Conservation (phyloP, 2,888 invertebrate species). For the Dynastes hyllus region DNA sequence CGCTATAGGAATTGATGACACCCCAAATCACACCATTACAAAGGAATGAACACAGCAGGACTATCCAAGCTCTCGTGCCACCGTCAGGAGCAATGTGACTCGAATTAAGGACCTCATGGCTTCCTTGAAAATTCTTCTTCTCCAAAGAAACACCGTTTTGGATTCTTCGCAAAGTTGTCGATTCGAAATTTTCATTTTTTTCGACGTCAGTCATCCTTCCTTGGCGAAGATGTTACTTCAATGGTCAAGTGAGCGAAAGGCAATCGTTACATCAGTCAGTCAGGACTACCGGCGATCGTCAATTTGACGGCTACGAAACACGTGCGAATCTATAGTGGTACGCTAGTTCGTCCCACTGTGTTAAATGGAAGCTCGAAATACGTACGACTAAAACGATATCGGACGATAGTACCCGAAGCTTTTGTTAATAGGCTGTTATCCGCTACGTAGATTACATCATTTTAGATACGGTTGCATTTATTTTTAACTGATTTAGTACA, state of each 20-base stretch:
- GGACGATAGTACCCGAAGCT: slow-evolving; percentile 2
- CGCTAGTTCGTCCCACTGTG: slow-evolving; percentile 33
- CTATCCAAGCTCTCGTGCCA: slow-evolving; percentile 85
- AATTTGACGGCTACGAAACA: background rate
- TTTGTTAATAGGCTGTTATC: background rate
- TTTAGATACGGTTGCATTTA: background rate
- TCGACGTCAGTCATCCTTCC: slow-evolving; percentile 36
- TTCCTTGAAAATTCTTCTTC: slow-evolving; percentile 49
- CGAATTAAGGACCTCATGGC: slow-evolving; percentile 53
- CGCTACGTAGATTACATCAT: slow-evolving; percentile 1
- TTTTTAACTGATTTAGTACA: background rate
- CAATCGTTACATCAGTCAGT: background rate
- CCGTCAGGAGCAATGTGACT: slow-evolving; percentile 82
- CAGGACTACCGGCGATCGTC: slow-evolving; percentile 1
- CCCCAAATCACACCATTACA: slow-evolving; percentile 94
- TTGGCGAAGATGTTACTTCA: background rate
- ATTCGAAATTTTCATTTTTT: slow-evolving; percentile 4
- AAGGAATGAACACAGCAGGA: slow-evolving; percentile 89
- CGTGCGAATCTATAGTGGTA: too few relatives aligned
- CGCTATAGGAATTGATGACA: slow-evolving; percentile 91
- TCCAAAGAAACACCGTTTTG: slow-evolving; percentile 1
- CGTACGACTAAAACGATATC: background rate
- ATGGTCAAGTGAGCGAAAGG: slow-evolving; percentile 16
- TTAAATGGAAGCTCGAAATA: slow-evolving; percentile 1
- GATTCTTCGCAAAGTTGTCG: slow-evolving; percentile 7